Conservation (phyloP, 2,888 invertebrate species). For the Malacosoma neustria region DNA sequence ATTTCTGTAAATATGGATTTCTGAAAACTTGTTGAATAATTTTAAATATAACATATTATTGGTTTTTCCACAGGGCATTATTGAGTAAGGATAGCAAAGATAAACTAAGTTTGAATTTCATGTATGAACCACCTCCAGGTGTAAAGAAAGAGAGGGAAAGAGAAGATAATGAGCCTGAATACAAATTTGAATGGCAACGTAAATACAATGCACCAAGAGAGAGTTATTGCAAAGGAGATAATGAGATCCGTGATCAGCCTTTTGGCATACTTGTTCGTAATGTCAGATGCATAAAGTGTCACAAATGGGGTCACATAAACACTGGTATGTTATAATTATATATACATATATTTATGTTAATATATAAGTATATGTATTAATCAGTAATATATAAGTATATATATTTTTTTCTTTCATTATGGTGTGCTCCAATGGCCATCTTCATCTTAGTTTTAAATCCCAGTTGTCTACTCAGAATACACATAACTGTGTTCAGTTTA, state of each 20-base stretch:
- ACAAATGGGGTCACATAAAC: constrained; percentile 99
- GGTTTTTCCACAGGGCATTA: constrained; percentile 86
- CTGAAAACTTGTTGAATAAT: neutral
- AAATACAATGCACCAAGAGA: constrained; percentile 99
- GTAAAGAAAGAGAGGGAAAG: constrained; percentile 93
- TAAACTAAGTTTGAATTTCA: constrained; percentile 97
- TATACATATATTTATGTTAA: too few species aligned
- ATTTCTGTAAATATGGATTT: neutral
- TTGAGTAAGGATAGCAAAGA: constrained; percentile 99
- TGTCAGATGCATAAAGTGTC: constrained; percentile 98
- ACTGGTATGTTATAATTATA: constrained; percentile 73
- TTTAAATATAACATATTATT: too few species aligned
- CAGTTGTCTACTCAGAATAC: too few species aligned
- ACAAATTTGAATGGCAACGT: constrained; percentile 99
- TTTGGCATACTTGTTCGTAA: constrained; percentile 98
- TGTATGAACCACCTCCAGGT: constrained; percentile 99
- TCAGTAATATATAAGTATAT: too few species aligned
- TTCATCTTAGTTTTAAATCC: too few species aligned
- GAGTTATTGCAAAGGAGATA: constrained; percentile 98
- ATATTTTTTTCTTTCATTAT: too few species aligned
- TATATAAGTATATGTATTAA: too few species aligned
- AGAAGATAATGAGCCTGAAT: constrained; percentile 96
- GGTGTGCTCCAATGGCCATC: too few species aligned
- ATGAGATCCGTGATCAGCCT: constrained; percentile 97
- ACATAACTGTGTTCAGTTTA: too few species aligned